Evolutionary conservation across 2,797 vertebrate genomes (phyloP).

Genomic region (Amphiprion clarkii): DNA sequence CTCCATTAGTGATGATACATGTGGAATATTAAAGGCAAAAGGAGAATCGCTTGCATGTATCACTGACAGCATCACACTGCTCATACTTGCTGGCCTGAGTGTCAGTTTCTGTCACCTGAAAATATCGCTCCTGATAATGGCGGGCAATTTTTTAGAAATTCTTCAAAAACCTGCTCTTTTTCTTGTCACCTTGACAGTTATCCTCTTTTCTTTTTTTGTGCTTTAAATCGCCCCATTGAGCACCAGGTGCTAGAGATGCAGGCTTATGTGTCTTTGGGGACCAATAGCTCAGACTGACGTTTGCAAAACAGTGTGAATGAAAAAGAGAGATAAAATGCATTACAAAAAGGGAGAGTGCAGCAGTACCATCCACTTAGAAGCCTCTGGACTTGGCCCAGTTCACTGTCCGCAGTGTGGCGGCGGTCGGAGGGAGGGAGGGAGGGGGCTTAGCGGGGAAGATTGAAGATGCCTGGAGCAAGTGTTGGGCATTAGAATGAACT

Average conservation of each 20-base stretch:
- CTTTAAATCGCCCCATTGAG: constrained; percentile 46
- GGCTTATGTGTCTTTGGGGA: constrained; percentile 64
- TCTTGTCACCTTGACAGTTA: constrained; percentile 38
- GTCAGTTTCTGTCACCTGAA: constrained; percentile 8
- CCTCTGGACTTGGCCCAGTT: constrained; percentile 76
- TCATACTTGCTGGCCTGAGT: constrained; percentile 9
- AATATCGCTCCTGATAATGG: constrained; percentile 16
- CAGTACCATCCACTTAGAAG: constrained; percentile 80
- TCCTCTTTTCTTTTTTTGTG: constrained; percentile 46
- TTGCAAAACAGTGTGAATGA: constrained; percentile 70
- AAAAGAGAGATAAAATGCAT: constrained; percentile 73
- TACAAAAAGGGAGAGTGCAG: constrained; percentile 71
- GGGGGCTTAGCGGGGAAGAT: constrained; percentile 26
- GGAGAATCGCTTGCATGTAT: background rate
- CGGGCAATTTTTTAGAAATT: constrained; percentile 9
- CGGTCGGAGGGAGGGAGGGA: background rate
- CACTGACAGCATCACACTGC: constrained; percentile 12
- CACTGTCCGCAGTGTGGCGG: constrained; percentile 66
- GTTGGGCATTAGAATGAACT: constrained; percentile 58
- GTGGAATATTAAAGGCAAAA: constrained; percentile 12
- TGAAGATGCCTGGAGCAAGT: constrained; percentile 44
- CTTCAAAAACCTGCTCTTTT: constrained; percentile 23
- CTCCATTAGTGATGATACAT: background rate
- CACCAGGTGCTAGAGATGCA: constrained; percentile 49
- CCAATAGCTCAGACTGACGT: constrained; percentile 73